Base-by-base conservation (phyloP, 2,888 invertebrate species). In the Caenorhabditis angaria region DNA sequence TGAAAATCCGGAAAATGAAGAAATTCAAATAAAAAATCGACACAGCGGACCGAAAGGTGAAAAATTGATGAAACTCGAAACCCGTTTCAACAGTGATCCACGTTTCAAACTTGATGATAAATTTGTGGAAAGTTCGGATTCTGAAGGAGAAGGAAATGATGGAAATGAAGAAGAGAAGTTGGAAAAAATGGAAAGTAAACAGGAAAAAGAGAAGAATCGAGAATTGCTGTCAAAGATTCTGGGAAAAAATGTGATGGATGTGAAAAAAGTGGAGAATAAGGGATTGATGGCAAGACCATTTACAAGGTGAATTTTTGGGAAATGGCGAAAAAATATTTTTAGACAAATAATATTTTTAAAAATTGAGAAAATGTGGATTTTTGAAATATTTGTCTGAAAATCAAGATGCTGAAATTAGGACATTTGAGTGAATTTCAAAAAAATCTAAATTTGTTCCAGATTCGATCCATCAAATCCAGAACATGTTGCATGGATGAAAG, bases 391-490 rank as follows among this genome's bases (percentile, higher is more conserved):
- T 14, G 48, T 14, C 48, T 48, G 10, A 48, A 8, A 48, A 48
- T 48, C 4, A 14, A n/a, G 5, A n/a, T 14, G n/a, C 8, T 48
- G n/a, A 4, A 14, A 48, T 5, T 48, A 5, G 12, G n/a, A 48
- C 8, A 14, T 48, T 48, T 5, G 10, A 5, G 48, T n/a, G n/a
- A 5, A 14, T 48, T 8, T 14, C 48, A 14, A n/a, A 48, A 48
- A 48, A 48, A n/a, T 48, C n/a, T 8, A 18, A 14, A 48, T 10
- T 24, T 76, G 76, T 53, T 57, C 29, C 56, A 62, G 81, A 48
- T 83, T 81, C 64, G 83, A 83, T 65, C 83, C 83, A 4, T 78
- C 76, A 24, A 82, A 83, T 69, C 77, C 71, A 25, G 81, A 82
- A 50, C 84, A 84, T 61, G 67, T 81, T 12, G 69, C 58, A 50